A percentile compares a stretch with the other conserved stretches of the same genome.
These are phyloP conservation scores for Lycocorax pyrrhopterus DNA, from an alignment of 2,113 vertebrate species.

Conservation along the genomic window DNA sequence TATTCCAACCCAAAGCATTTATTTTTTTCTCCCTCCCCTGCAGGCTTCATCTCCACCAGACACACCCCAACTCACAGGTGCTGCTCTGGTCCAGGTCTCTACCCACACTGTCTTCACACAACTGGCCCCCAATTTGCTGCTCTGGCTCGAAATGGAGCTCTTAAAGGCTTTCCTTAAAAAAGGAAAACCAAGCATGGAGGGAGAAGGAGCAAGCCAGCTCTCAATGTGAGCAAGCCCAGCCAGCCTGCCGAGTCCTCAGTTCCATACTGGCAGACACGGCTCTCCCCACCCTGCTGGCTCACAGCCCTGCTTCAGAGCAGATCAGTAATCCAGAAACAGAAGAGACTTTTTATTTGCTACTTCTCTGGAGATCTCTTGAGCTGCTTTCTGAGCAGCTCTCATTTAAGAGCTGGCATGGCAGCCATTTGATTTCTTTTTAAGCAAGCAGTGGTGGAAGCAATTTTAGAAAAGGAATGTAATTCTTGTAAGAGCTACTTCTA, in stretches of 20 bases:
- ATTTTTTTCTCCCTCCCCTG: neutral
- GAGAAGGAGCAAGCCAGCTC: neutral
- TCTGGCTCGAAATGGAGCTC: neutral
- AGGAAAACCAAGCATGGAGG: neutral
- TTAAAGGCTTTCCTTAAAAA: neutral
- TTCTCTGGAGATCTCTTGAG: slow-evolving; percentile 18
- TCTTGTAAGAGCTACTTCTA: neutral
- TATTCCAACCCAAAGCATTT: neutral
- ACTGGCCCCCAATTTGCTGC: neutral
- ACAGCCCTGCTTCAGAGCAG: neutral
- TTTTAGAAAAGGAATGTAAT: neutral
- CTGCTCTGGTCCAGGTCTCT: neutral
- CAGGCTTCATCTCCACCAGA: neutral
- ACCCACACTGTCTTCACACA: neutral
- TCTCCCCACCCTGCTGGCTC: neutral
- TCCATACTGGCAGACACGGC: rapidly evolving
- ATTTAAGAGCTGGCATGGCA: neutral
- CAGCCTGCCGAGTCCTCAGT: neutral
- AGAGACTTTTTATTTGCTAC: neutral
- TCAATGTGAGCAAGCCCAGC: neutral
- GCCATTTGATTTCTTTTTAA: neutral
- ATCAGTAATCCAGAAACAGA: neutral
- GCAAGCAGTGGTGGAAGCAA: neutral
- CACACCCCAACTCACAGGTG: neutral
- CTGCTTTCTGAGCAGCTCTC: neutral